Evolutionary conservation across 2,113 vertebrate genomes (phyloP), one percentile per base, ranked within the genome.

Genomic region (Spea multiplicata): DNA sequence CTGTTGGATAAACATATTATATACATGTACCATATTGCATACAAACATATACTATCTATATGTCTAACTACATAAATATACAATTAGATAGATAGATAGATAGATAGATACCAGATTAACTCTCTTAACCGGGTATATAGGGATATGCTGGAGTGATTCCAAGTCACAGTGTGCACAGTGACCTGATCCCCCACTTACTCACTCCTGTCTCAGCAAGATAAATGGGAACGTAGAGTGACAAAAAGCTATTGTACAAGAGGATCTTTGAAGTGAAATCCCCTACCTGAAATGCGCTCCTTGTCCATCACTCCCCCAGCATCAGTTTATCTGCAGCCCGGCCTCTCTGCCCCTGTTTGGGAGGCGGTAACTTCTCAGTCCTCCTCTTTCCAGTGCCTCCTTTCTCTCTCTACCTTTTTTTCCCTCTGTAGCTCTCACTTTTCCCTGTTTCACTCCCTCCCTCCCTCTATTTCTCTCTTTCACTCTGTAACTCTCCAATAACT

Each of bases 281-380:
- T 79, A 79, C 77, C 77, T 79, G 77, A 79, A 79, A 79, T 79
- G 61, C 77, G 77, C 59, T 79, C 77, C 77, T 79, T 79, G 77
- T 79, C 77, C 77, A 79, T 79, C 77, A 79, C 77, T 79, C 77
- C 77, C 76, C 77, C 77, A 73, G 77, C 77, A 79, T 73, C 61
- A 70, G 77, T 73, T 66, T 59, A 67, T 79, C 61, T 73, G 77
- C 77, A 57, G 76, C 61, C 76, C 69, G 64, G 77, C 77, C 77
- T 79, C 77, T 79, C 77, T 79, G 48, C 62, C 77, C 77, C 71
- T 79, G 77, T 79, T 73, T 79, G 77, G 71, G 77, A 73, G 77
- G 77, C 7, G 77, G 70, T 69, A 30, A 73, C 62, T 5, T 4
- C 48, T 66, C n/a, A 10, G 61, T 17, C 71, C 78, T 74, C 62